A percentile compares a stretch with the other conserved stretches of the same genome.
phyloP scores from a whole-genome alignment of 2,888 invertebrate species.

The Chrysomela aeneicollis region DNA sequence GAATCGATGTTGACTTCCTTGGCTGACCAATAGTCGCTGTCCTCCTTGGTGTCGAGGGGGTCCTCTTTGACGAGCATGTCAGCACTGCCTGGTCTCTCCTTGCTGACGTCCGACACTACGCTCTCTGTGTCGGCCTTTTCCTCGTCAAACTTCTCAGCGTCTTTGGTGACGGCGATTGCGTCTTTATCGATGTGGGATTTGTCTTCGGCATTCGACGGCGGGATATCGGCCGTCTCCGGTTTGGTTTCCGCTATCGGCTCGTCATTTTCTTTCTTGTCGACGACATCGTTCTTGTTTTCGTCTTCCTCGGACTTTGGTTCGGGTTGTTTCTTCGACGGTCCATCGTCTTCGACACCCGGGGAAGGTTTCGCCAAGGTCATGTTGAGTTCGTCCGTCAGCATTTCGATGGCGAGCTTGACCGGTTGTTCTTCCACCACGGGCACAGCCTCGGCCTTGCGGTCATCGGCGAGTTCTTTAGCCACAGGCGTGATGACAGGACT shows the following conservation, averaged over 20 bases:
- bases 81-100: constrained; percentile 53
- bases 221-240: constrained; percentile 22
- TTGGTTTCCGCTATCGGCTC: constrained; percentile 41
- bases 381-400: constrained; percentile 56
- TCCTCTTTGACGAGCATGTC: constrained; percentile 61
- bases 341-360: constrained; percentile 42
- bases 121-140: constrained; percentile 57
- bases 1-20: constrained; percentile 83
- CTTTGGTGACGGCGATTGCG: constrained; percentile 52
- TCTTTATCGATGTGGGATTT: constrained; percentile 39
- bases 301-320: constrained; percentile 19
- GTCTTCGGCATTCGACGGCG: constrained; percentile 24
- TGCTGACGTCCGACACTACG: constrained; percentile 55
- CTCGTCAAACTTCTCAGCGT: constrained; percentile 56
- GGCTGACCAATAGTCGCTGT: constrained; percentile 75
- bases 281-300: constrained; percentile 18
- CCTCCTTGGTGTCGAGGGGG: constrained; percentile 63
- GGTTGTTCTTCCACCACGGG: constrained; percentile 38
- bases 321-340: constrained; percentile 11
- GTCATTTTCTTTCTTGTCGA: constrained; percentile 27
- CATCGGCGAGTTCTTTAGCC: constrained; percentile 3
- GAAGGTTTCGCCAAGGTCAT: constrained; percentile 51
- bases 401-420: constrained; percentile 50
- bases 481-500: constrained; percentile 62
- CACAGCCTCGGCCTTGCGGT: constrained; percentile 25